These are phyloP conservation scores for Conops quadrifasciatus DNA, from an alignment of 2,888 invertebrate genomes.

Conservation along the genomic window DNA sequence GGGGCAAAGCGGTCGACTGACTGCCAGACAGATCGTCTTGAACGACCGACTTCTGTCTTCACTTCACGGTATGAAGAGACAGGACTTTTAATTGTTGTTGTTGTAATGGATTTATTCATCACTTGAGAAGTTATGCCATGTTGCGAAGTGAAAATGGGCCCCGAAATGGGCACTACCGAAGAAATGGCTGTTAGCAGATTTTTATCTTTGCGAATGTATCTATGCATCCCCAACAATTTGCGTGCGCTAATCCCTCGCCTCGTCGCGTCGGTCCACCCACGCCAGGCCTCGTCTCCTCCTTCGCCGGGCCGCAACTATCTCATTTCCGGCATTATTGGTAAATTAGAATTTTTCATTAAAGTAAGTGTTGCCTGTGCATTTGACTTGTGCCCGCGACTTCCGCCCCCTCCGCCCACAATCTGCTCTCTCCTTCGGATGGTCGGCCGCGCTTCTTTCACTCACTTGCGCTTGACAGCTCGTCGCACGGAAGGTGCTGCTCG, in stretches of 20 bases:
- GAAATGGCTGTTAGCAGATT: constrained; percentile 31
- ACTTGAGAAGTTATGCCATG: constrained; percentile 13
- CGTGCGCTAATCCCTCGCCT: neutral
- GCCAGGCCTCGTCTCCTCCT: neutral
- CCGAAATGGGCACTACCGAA: neutral
- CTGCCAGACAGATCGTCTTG: neutral
- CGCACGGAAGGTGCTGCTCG: constrained; percentile 52
- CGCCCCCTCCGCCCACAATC: neutral
- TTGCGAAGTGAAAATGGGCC: neutral
- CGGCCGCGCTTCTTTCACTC: neutral
- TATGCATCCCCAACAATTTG: neutral
- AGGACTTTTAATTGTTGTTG: constrained; percentile 2
- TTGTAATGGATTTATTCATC: constrained; percentile 15
- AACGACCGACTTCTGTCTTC: no score
- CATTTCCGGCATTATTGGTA: constrained; percentile 39
- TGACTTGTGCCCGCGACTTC: constrained; percentile 18
- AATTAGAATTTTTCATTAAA: constrained; percentile 46
- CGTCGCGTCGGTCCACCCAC: neutral
- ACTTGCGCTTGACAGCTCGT: constrained; percentile 28
- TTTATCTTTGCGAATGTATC: constrained; percentile 19
- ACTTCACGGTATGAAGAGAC: constrained; percentile 13
- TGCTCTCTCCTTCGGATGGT: neutral
- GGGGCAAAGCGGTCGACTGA: neutral
- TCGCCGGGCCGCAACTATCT: constrained; percentile 1
- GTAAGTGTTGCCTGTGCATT: constrained; percentile 40